These are phyloP conservation scores for Aphis gossypii DNA, from an alignment of 1,140 invertebrate species.

Conservation along the genomic window DNA sequence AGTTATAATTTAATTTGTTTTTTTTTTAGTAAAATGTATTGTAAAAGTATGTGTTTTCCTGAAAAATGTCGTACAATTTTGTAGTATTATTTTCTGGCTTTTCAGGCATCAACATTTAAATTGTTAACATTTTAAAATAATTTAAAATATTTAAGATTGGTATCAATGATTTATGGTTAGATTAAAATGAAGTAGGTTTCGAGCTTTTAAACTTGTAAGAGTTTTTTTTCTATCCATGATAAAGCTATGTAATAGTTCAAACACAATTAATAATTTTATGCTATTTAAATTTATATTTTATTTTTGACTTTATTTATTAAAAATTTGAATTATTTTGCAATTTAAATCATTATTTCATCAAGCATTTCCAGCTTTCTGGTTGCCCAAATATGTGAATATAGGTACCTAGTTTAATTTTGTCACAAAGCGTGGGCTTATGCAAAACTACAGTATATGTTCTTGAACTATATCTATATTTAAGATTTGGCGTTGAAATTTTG, in stretches of 20 bases:
- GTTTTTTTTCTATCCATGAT: background rate
- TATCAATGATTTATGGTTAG: background rate
- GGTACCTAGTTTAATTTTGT: slow-evolving; percentile 50
- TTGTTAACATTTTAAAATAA: background rate
- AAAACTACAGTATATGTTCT: slow-evolving; percentile 27
- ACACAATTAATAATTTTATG: background rate
- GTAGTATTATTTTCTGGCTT: background rate
- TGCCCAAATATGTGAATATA: background rate
- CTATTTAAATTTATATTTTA: background rate
- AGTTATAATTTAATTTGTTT: background rate
- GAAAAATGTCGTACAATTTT: background rate
- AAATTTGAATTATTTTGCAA: background rate
- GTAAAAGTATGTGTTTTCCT: background rate
- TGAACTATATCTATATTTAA: slow-evolving; percentile 43
- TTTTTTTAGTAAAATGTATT: background rate
- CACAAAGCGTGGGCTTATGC: slow-evolving; percentile 40
- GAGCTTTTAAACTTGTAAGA: background rate
- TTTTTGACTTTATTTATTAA: background rate
- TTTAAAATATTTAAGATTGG: background rate
- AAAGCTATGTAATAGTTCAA: background rate
- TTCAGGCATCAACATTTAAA: background rate
- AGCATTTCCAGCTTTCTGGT: background rate
- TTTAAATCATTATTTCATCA: background rate
- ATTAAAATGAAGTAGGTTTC: background rate
- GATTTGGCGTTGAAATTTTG: slow-evolving; percentile 32